Base-by-base conservation (phyloP, 2,888 invertebrate species). In the Dichetophora obliterata region DNA sequence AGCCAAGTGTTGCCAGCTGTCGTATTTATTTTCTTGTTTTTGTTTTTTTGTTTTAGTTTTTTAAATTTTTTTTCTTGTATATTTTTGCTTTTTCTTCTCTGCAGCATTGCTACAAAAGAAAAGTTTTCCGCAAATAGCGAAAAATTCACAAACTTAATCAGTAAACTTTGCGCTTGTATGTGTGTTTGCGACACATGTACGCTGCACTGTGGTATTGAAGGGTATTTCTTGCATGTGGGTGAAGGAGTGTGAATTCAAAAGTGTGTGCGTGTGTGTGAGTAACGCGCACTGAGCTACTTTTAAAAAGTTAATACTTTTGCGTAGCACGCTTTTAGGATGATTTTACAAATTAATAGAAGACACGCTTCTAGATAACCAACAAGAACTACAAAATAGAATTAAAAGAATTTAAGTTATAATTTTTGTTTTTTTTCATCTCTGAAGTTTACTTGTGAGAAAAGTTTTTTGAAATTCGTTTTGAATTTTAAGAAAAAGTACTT, bases 141-240 rank as follows among this genome's bases (percentile, higher is more conserved):
- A 31, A 37, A 57, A 68, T 68, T 37, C 71, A 19, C 57, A 71
- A 71, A 71, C 57, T 71, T 57, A 59, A 71, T 71, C 57, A 71
- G 71, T 11, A 57, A 71, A 71, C 22, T 71, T 57, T n/a, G 52
- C n/a, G 19, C 37, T 57, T 37, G 57, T 16, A 27, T 50, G 69
- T 69, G 69, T 37, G 22, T 37, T n/a, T n/a, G 59, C n/a, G 59
- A 50, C 27, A 50, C 50, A 68, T n/a, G 22, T 48, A 59, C 59
- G 27, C 24, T 22, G 2, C 19, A n/a, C 24, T 37, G 37, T 27
- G 37, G 24, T 68, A 68, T 68, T 48, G 9, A 50, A 24, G 24
- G 11, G 63, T 54, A 54, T n/a, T n/a, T n/a, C n/a, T 31, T 8
- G 4, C 34, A 31, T 34, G n/a, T 5, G 34, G 31, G 8, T 63